These are phyloP conservation scores for Homarus americanus DNA, from an alignment of 1,140 invertebrate species.

Conservation along the genomic window DNA sequence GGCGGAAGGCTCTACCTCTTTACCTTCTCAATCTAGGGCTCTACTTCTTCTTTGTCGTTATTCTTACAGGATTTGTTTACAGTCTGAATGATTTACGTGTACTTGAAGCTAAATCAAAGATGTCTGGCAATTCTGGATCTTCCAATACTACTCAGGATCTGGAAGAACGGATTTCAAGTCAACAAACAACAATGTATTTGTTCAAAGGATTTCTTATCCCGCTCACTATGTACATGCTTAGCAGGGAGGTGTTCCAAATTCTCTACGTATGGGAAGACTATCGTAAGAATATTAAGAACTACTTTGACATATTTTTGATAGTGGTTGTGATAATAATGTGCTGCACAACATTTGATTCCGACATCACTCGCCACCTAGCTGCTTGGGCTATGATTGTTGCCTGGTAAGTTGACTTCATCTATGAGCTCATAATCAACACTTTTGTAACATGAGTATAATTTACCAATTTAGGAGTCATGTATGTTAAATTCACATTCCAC, in stretches of 20 bases:
- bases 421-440: too few relatives aligned
- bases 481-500: too few relatives aligned
- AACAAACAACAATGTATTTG: slow-evolving; percentile 5
- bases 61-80: slow-evolving; percentile 76
- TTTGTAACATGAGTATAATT: too few relatives aligned
- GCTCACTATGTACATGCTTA: slow-evolving; percentile 59
- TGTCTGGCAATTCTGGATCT: not conserved
- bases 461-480: too few relatives aligned
- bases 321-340: slow-evolving; percentile 57
- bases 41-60: slow-evolving; percentile 84
- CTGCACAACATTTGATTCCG: slow-evolving; percentile 16
- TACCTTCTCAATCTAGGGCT: slow-evolving; percentile 86
- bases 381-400: slow-evolving; percentile 86
- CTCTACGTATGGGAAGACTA: slow-evolving; percentile 38
- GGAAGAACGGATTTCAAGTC: slow-evolving; percentile 27
- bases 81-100: slow-evolving; percentile 61
- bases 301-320: slow-evolving; percentile 68
- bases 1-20: slow-evolving; percentile 86
- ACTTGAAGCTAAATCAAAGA: slow-evolving; percentile 39
- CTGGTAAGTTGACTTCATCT: slow-evolving; percentile 79
- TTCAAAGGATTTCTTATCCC: slow-evolving; percentile 53
- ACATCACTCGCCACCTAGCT: slow-evolving; percentile 77
- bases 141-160: not conserved
- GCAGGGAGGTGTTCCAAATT: slow-evolving; percentile 66
- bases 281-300: slow-evolving; percentile 70